Conservation (phyloP, 2,888 invertebrate genomes). For the Sarcophaga caerulescens region DNA sequence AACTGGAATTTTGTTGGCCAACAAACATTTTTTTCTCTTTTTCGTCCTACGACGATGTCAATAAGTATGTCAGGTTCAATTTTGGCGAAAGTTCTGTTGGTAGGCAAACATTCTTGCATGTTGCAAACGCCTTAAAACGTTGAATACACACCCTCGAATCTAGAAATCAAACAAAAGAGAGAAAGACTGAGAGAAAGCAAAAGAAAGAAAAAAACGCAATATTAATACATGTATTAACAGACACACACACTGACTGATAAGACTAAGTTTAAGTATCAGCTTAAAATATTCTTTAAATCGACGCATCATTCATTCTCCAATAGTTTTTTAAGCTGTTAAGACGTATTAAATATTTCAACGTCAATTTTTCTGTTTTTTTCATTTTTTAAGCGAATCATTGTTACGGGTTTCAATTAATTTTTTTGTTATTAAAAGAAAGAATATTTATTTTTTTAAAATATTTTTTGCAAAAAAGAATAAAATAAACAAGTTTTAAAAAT, state of each 20-base stretch:
- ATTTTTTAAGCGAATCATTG: background rate
- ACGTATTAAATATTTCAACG: conserved; percentile 25
- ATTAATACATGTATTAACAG: background rate
- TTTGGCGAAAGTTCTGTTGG: background rate
- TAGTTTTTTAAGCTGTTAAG: conserved; percentile 52
- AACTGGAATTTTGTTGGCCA: background rate
- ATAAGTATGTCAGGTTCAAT: background rate
- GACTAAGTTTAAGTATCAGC: conserved; percentile 1
- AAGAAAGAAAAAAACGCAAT: background rate
- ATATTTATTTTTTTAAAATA: background rate
- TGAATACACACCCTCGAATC: background rate
- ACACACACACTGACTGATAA: background rate
- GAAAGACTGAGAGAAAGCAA: conserved; percentile 1
- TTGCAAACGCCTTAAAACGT: background rate
- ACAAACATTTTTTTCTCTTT: background rate
- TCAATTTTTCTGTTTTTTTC: background rate
- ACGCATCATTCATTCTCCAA: conserved; percentile 55
- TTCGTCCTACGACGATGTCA: background rate
- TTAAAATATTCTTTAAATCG: conserved; percentile 51
- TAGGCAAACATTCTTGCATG: background rate
- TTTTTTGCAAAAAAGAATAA: conserved; percentile 1
- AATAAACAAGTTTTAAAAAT: conserved; percentile 32
- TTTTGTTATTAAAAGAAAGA: background rate
- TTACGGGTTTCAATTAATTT: background rate
- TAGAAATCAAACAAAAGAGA: background rate